Evolutionary conservation across 2,888 invertebrate genomes (phyloP), one percentile per base, ranked within the genome.

Genomic region (Sarcophaga caerulescens): DNA sequence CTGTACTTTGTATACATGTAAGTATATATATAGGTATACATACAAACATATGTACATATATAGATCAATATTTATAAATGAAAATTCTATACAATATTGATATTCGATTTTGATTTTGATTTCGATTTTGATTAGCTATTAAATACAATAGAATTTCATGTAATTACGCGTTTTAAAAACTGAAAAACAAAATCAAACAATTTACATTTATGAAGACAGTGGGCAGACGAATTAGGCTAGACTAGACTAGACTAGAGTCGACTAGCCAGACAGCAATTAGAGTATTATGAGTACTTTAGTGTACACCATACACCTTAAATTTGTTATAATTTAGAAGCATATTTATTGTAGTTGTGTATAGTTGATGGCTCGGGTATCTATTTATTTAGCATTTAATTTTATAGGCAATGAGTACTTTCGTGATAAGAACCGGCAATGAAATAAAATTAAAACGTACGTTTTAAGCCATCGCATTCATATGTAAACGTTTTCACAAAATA

Each of bases 161-260:
- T 52, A 52, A 52, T 52, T 52, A 52, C 52, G 12, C 52, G 12
- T 52, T 52, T 52, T 52, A 52, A 52, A 52, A 17, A 17, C 12
- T 17, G 3, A 8, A 35, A 10, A 8, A 35, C 1, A 35, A 35
- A 35, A 35, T 35, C 10, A 35, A 35, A 10, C 35, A 35, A 69
- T 69, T 69, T 73, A 73, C 62, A 73, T 44, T 73, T 35, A 14
- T 19, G 60, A 10, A 60, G 71, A 60, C 60, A 60, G 21, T 21
- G 17, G 45, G 21, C 68, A 68, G 68, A 68, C 68, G 10, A 8
- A 35, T 2, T 35, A 6, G 35, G 1, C 35, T 6, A 35, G 35
- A 35, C 35, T 35, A 35, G 35, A 35, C 8, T 35, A 35, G 35
- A 35, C 35, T 1, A 25, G 5, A n/a, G n/a, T n/a, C n/a, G n/a